Percentiles rank a stretch among this genome's conserved stretches.
Evolutionary conservation across 2,113 vertebrate species (phyloP).

Genomic region (Rhombomys opimus): DNA sequence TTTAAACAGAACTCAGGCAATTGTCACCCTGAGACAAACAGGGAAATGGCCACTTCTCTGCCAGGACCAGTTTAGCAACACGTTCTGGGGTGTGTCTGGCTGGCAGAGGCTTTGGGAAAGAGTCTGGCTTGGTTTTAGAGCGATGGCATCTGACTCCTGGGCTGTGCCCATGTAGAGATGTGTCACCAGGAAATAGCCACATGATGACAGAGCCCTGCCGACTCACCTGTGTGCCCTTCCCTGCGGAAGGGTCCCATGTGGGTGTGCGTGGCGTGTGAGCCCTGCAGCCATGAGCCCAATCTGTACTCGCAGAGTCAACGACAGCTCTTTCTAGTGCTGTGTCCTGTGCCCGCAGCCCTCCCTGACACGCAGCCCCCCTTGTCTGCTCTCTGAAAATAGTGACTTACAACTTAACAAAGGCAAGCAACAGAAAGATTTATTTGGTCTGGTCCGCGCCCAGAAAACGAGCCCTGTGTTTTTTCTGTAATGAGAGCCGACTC

Average conservation of each 20-base stretch:
- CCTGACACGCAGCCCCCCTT: not conserved
- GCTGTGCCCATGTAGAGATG: fast-evolving
- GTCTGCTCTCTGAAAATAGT: slow-evolving; percentile 72
- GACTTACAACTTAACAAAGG: slow-evolving; percentile 79
- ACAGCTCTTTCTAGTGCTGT: slow-evolving; percentile 6
- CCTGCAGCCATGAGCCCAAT: not conserved
- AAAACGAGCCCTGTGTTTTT: slow-evolving; percentile 73
- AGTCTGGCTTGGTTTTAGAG: not conserved
- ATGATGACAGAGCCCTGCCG: fast-evolving
- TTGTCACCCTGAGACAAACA: not conserved
- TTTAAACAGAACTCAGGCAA: not conserved
- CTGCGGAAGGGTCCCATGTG: not conserved
- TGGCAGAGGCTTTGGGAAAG: fast-evolving
- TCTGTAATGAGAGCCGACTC: slow-evolving; percentile 81
- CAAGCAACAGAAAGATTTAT: slow-evolving; percentile 82
- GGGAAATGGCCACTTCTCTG: not conserved
- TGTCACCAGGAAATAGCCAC: not conserved
- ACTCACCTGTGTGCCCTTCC: fast-evolving
- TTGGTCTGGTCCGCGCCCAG: slow-evolving; percentile 81
- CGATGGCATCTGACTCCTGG: fast-evolving
- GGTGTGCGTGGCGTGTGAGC: fast-evolving
- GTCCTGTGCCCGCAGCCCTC: not conserved
- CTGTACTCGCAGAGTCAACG: fast-evolving
- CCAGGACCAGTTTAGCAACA: not conserved
- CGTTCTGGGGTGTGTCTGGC: not conserved